Conservation (phyloP, 2,888 invertebrate species). For the Drosophila neotestacea region DNA sequence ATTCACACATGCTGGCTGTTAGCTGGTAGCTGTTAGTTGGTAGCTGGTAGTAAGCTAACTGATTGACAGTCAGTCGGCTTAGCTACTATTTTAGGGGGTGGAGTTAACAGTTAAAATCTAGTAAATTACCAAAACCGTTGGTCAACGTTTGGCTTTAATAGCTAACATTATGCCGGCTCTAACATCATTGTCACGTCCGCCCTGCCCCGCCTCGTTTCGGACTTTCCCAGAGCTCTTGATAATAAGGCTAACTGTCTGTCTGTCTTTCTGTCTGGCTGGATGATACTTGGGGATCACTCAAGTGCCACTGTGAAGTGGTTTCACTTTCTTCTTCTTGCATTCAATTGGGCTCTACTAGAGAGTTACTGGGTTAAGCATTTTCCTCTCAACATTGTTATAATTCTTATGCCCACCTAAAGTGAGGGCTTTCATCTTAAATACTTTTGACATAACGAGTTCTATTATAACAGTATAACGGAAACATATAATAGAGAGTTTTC, state of each 20-base stretch:
- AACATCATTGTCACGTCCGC: constrained; percentile 29
- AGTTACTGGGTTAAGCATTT: constrained; percentile 11
- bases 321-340: constrained; percentile 33
- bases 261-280: constrained; percentile 13
- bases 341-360: constrained; percentile 1
- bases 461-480: not conserved
- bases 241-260: constrained; percentile 27
- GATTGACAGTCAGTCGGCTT: constrained; percentile 1
- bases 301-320: constrained; percentile 41
- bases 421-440: constrained; percentile 2
- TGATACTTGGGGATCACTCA: constrained; percentile 33
- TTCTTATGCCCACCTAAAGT: not conserved
- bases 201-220: not conserved
- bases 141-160: constrained; percentile 29
- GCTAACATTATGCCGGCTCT: constrained; percentile 23
- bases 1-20: constrained; percentile 19
- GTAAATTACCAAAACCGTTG: constrained; percentile 48
- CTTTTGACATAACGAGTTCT: constrained; percentile 3
- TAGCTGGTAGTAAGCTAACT: constrained; percentile 3
- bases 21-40: constrained; percentile 1
- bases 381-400: constrained; percentile 14
- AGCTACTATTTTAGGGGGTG: constrained; percentile 31
- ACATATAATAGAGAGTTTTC: not conserved
- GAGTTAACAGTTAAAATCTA: constrained; percentile 42
- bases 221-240: constrained; percentile 48